phyloP scores from a whole-genome alignment of 2,888 invertebrate species.

The Ornithoptera priamus region DNA sequence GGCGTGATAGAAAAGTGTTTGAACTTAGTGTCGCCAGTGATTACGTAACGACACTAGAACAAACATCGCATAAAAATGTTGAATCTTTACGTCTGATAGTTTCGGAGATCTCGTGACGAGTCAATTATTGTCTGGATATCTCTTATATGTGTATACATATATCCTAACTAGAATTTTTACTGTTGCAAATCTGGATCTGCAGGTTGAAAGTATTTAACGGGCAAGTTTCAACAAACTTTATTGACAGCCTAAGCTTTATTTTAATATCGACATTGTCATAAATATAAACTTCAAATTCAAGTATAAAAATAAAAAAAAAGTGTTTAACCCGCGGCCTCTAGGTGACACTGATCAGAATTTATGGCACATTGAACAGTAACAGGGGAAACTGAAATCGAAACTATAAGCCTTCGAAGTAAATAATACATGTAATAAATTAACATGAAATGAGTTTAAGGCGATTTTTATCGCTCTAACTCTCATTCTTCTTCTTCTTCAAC shows the following conservation, averaged over 20 bases:
- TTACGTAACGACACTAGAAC: no score
- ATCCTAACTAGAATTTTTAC: no score
- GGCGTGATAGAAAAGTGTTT: no score
- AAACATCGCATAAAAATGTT: no score
- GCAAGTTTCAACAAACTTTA: neutral
- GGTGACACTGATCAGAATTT: constrained; percentile 65
- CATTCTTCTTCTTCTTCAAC: constrained; percentile 29
- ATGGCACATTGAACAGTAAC: constrained; percentile 56
- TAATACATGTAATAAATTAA: constrained; percentile 64
- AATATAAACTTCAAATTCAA: constrained; percentile 24
- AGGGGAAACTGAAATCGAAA: constrained; percentile 56
- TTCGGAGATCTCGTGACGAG: no score
- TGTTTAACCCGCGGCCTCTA: constrained; percentile 38
- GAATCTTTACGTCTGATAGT: no score
- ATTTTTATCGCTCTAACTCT: constrained; percentile 56
- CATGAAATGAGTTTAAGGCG: constrained; percentile 63
- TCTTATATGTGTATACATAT: no score
- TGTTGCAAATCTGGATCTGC: no score
- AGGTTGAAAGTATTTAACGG: neutral
- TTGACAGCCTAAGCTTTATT: neutral
- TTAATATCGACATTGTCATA: neutral
- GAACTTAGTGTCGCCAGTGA: no score
- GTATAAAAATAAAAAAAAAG: constrained; percentile 39
- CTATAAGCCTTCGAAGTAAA: constrained; percentile 50
- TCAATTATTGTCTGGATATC: no score